phyloP scores from a whole-genome alignment of 2,113 vertebrate species.

The Tautogolabrus adspersus region DNA sequence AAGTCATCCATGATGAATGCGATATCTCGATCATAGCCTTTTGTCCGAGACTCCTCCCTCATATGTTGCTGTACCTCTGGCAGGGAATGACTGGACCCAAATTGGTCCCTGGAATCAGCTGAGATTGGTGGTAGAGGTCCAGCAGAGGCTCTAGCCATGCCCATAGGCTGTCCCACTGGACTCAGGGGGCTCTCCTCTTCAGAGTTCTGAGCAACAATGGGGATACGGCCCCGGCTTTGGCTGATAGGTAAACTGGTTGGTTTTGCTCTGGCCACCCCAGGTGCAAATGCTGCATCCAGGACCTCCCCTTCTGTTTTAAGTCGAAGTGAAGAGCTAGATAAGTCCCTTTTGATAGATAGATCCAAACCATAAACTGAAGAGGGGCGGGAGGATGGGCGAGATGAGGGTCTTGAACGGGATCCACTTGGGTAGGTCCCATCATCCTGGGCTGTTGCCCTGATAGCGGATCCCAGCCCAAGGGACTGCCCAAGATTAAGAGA shows the following conservation, averaged over 20 bases:
- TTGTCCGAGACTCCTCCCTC: constrained; percentile 96
- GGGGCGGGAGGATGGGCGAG: constrained; percentile 94
- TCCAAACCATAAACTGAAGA: constrained; percentile 98
- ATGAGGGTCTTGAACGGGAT: constrained; percentile 93
- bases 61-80: constrained; percentile 99
- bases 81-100: constrained; percentile 98
- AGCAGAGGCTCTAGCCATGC: constrained; percentile 97
- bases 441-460: constrained; percentile 90
- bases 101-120: constrained; percentile 97
- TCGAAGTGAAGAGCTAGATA: constrained; percentile 95
- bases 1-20: constrained; percentile 99
- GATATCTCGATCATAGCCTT: constrained; percentile 97
- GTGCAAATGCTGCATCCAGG: constrained; percentile 91
- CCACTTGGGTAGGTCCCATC: constrained; percentile 94
- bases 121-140: constrained; percentile 98
- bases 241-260: constrained; percentile 98
- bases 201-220: constrained; percentile 98
- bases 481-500: constrained; percentile 88
- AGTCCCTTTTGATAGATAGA: constrained; percentile 95
- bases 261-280: constrained; percentile 92
- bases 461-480: constrained; percentile 82
- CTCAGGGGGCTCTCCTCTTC: constrained; percentile 98
- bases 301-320: constrained; percentile 93
- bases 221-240: constrained; percentile 96
- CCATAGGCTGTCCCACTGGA: constrained; percentile 99